Base-by-base conservation (phyloP, 2,797 vertebrate genomes). In the Aeoliscus strigatus region DNA sequence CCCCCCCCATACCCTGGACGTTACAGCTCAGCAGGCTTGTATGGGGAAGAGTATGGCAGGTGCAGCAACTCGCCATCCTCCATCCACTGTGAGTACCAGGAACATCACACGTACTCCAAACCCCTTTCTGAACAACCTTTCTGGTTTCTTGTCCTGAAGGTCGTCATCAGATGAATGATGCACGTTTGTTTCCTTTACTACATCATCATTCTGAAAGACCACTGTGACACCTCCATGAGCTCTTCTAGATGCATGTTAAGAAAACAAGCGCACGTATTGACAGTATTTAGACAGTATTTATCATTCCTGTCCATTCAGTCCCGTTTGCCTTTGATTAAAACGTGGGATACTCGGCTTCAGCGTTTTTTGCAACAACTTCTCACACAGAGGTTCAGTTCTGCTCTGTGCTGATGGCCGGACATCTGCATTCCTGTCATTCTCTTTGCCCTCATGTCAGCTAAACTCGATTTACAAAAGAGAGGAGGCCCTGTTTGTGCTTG, bases 81-180 rank as follows among this genome's bases (percentile, higher is more conserved):
- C 9, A 82, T 86, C 48, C 87, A 88, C 63, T 92, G 94, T 96
- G 79, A 96, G 95, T 94, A 71, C 5, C 13, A 21, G 24, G 2
- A 25, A 29, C 23, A 45, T 31, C 18, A 28, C 6, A 6, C 18
- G 6, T 3, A 48, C 10, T 13, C 9, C 5, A 15, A 4, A 18
- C 27, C 5, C 4, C 12, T n/a, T 46, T 13, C 12, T 23, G 14
- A 17, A 40, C 40, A 25, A 16, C 13, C 14, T 27, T 4, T 11
- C 4, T 28, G 21, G 5, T n/a, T 7, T 9, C n/a, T 11, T 12
- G 13, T 6, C 11, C 12, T 23, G 4, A 12, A 9, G 2, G 27
- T 12, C 7, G 44, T 3, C 12, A 4, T 12, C n/a, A 27, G 14
- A 34, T 25, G 36, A 17, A 25, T 4, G 7, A 10, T 8, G 42